Evolutionary conservation across 2,888 invertebrate genomes (phyloP).

Genomic region (Meandrusa payeni): DNA sequence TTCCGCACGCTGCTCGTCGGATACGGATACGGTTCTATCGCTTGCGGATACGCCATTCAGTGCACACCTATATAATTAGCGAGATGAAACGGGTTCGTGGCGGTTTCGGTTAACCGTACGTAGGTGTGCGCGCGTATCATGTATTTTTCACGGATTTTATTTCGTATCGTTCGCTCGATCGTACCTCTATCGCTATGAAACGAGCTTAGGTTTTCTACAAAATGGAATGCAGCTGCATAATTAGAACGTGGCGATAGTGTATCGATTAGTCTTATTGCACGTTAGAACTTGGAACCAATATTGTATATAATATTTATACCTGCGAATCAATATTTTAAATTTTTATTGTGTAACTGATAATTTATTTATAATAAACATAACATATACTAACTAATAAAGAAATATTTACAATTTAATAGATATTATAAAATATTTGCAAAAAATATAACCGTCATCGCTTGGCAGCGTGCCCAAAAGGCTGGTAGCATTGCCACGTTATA

Average conservation of each 20-base stretch:
- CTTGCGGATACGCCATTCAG: conserved; percentile 28
- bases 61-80: conserved; percentile 49
- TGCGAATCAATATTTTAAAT: too few species aligned
- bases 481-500: too few species aligned
- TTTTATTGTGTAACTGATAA: too few species aligned
- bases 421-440: too few species aligned
- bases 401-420: too few species aligned
- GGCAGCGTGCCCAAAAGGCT: too few species aligned
- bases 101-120: conserved; percentile 44
- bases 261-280: conserved; percentile 12
- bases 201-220: conserved; percentile 10
- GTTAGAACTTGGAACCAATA: background rate
- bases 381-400: too few species aligned
- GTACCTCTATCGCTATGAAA: conserved; percentile 12
- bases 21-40: conserved; percentile 28
- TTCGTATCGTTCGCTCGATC: conserved; percentile 20
- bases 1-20: conserved; percentile 37
- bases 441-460: too few species aligned
- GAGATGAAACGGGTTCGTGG: conserved; percentile 55
- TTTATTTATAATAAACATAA: too few species aligned
- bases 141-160: conserved; percentile 43
- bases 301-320: too few species aligned
- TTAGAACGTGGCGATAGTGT: conserved; percentile 16
- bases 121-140: conserved; percentile 48
- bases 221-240: conserved; percentile 11